phyloP scores from a whole-genome alignment of 2,113 vertebrate genomes.

The Zootoca vivipara region DNA sequence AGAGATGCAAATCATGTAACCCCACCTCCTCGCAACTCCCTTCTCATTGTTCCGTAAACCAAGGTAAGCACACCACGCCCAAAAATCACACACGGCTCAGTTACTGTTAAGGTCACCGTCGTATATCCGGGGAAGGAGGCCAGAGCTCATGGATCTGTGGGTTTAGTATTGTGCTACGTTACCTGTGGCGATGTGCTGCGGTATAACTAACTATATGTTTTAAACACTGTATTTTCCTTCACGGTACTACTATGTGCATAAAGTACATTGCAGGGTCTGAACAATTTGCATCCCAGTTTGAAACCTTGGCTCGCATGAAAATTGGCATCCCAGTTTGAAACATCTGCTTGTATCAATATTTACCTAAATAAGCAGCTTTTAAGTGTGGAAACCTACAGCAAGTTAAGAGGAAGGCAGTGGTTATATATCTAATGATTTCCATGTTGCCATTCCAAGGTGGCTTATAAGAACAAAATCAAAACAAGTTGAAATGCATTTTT shows the following conservation, averaged over 20 bases:
- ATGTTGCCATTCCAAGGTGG: not conserved
- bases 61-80: conserved; percentile 15
- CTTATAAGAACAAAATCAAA: not conserved
- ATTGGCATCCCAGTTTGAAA: not conserved
- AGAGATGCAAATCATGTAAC: not conserved
- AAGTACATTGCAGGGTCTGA: not conserved
- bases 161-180: too few species aligned
- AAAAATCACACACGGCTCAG: not conserved
- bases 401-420: not conserved
- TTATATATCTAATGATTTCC: not conserved
- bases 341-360: not conserved
- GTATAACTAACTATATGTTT: not conserved
- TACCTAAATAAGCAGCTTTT: not conserved
- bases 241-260: not conserved
- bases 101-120: not conserved
- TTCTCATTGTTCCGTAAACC: conserved; percentile 18
- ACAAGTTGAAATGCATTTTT: not conserved
- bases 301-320: not conserved
- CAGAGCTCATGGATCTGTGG: too few species aligned
- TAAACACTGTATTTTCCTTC: not conserved
- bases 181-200: not conserved
- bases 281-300: not conserved
- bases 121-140: not conserved
- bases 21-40: conserved; percentile 3
- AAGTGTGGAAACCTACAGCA: not conserved